Evolutionary conservation across 2,888 invertebrate genomes (phyloP), one percentile per base, ranked within the genome.

Genomic region (Sepioteuthis lessoniana): DNA sequence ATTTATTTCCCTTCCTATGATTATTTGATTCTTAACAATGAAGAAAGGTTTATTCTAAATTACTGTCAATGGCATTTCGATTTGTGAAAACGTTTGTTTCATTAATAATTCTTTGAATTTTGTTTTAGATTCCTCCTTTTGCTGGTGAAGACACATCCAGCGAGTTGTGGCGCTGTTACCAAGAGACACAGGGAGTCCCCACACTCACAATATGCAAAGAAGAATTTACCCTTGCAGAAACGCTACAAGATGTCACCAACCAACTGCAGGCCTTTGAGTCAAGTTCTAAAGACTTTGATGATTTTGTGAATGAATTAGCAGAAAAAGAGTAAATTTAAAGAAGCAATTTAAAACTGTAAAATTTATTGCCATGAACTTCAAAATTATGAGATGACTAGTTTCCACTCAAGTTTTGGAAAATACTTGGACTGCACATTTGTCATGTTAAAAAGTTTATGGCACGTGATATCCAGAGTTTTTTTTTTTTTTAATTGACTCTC

Each of bases 121-220:
- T 19, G 95, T 97, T 98, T 3, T 97, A 98, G 98, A 98, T 98
- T 97, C 98, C 98, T 93, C 98, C 98, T 8, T 98, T 98, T 97
- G 98, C 98, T 93, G 98, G 98, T 95, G 98, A 98, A n/a, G 97
- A 96, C 94, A 96, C 96, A 5, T 98, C 98, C 96, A 98, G 98
- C 92, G 98, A 98, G 96, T 97, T 98, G 95, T 98, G 98, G 0
- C 98, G 98, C 95, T 98, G 98, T 97, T 98, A 98, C 97, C 98
- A 98, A 60, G 98, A 98, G 96, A 98, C 98, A 97, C 98, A 98
- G 96, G 98, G 98, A 95, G 98, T 98, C 19, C 98, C 98, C 7
- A 97, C 97, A 55, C 97, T 98, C 46, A 97, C 97, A 94, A 97
- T 97, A 91, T 98, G 98, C 95, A 97, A 96, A 76, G 96, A 96